phyloP scores from a whole-genome alignment of 2,888 invertebrate species.

The Folsomia candida region DNA sequence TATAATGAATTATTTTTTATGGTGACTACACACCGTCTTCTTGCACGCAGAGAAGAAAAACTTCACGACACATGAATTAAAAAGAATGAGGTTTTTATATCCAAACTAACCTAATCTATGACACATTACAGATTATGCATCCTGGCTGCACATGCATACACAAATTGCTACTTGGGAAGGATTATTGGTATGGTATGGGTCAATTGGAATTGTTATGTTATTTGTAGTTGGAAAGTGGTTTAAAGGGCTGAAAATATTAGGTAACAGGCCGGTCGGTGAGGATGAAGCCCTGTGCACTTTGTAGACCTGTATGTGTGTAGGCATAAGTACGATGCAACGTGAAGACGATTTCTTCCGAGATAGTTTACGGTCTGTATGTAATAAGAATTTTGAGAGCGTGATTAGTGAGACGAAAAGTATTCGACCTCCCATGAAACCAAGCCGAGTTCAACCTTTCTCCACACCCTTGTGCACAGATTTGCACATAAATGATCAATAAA shows the following conservation, averaged over 20 bases:
- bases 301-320: neutral
- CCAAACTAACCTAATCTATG: too few relatives aligned
- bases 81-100: neutral
- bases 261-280: neutral
- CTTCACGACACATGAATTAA: neutral
- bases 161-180: too few relatives aligned
- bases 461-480: constrained; percentile 42
- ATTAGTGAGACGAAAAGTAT: constrained; percentile 32
- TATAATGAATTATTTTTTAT: neutral
- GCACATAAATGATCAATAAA: constrained; percentile 46
- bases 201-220: neutral
- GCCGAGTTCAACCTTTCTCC: constrained; percentile 33
- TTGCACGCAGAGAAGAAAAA: neutral
- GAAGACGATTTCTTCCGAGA: neutral
- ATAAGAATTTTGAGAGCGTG: constrained; percentile 18
- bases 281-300: neutral
- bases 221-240: neutral
- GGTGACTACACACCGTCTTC: neutral
- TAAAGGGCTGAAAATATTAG: neutral
- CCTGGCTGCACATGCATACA: too few relatives aligned
- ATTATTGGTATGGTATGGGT: neutral
- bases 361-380: constrained; percentile 18
- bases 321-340: neutral
- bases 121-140: too few relatives aligned
- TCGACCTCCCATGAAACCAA: constrained; percentile 36